phyloP scores from a whole-genome alignment of 2,888 invertebrate species.

The Carcina quercana region DNA sequence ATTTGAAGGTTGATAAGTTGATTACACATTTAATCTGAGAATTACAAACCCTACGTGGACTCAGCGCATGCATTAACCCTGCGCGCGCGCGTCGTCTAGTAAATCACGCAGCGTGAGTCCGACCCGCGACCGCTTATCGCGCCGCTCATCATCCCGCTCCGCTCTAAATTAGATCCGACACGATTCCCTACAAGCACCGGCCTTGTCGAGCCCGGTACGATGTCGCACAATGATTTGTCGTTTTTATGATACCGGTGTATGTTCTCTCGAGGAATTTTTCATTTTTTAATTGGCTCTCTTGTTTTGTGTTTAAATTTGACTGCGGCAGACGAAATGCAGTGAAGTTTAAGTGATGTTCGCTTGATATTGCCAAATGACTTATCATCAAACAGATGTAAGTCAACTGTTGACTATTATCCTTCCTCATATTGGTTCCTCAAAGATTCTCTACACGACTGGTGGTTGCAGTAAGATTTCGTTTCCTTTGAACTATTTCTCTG shows the following conservation, averaged over 20 bases:
- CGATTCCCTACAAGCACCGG: slow-evolving; percentile 16
- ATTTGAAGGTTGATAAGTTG: too few species aligned
- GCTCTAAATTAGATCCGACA: slow-evolving; percentile 45
- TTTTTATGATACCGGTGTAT: slow-evolving; percentile 32
- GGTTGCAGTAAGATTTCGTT: too few species aligned
- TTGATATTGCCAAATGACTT: too few species aligned
- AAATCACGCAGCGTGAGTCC: slow-evolving; percentile 56
- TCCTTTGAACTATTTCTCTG: too few species aligned
- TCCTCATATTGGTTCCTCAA: too few species aligned
- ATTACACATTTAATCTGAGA: neutral
- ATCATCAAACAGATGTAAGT: too few species aligned
- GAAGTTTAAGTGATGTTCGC: neutral
- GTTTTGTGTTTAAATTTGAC: too few species aligned
- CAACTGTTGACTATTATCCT: too few species aligned
- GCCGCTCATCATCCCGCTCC: slow-evolving; percentile 34
- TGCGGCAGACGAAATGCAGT: too few species aligned
- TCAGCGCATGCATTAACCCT: neutral
- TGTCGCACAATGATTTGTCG: slow-evolving; percentile 40
- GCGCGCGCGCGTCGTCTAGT: slow-evolving; percentile 21
- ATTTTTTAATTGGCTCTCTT: slow-evolving; percentile 13
- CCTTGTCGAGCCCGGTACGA: slow-evolving; percentile 19
- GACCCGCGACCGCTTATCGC: slow-evolving; percentile 36
- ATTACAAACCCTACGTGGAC: slow-evolving; percentile 1
- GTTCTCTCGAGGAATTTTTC: slow-evolving; percentile 14
- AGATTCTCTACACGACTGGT: too few species aligned